phyloP scores from a whole-genome alignment of 2,113 vertebrate genomes.

The Serinus canaria region DNA sequence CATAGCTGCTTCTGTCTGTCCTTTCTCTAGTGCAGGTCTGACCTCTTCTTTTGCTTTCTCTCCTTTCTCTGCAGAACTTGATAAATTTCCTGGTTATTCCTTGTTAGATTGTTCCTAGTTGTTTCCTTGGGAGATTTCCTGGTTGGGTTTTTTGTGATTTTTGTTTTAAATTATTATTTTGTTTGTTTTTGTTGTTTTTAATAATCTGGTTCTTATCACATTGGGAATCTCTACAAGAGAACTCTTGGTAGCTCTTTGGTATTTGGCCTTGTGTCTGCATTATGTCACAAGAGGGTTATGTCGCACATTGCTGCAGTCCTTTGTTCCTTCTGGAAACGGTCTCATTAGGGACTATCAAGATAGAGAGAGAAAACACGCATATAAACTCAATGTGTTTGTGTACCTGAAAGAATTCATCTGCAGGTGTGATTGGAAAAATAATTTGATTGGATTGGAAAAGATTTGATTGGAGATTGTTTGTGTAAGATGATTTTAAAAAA shows the following conservation, averaged over 20 bases:
- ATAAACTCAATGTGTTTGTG: not conserved
- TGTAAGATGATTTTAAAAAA: not conserved
- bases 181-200: not conserved
- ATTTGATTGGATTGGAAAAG: not conserved
- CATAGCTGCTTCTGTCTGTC: not conserved
- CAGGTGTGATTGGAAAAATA: not conserved
- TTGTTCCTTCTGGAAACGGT: not conserved
- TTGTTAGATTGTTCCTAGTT: not conserved
- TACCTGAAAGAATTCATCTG: not conserved
- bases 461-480: not conserved
- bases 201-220: not conserved
- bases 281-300: not conserved
- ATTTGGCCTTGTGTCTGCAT: not conserved
- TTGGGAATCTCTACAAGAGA: not conserved
- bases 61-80: not conserved
- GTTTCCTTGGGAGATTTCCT: not conserved
- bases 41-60: not conserved
- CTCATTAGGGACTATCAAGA: not conserved
- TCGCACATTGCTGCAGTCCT: not conserved
- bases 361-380: not conserved
- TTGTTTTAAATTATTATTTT: not conserved
- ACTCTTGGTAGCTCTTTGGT: not conserved
- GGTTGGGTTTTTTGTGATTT: not conserved
- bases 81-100: not conserved
- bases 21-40: not conserved